Evolutionary conservation across 30 jellyfish, hydroid and myxozoan genomes (phyloP).

Genomic region (Aurelia sp.): DNA sequence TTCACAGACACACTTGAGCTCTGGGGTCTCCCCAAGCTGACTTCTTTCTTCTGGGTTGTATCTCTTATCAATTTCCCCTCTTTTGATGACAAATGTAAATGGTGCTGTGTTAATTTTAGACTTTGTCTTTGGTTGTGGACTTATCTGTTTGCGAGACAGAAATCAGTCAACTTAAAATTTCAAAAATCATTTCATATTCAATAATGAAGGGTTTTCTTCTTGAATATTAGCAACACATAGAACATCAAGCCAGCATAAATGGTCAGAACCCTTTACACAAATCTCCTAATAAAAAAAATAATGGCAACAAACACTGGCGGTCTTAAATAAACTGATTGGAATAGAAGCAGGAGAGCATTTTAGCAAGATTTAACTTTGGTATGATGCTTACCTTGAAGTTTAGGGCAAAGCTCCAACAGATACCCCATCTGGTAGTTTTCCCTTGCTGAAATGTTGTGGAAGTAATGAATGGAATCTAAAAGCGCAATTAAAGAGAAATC

Average conservation of each 20-base stretch:
- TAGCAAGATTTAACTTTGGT: too few species aligned
- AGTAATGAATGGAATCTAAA: constrained; percentile 66
- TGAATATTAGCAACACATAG: too few species aligned
- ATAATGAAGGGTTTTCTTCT: too few species aligned
- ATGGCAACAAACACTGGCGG: too few species aligned
- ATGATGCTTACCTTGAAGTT: constrained; percentile 11
- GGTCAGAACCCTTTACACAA: too few species aligned
- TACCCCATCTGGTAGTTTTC: constrained; percentile 95
- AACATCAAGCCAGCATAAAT: too few species aligned
- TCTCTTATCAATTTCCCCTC: constrained; percentile 1
- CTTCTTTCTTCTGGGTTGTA: background rate
- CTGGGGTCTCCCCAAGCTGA: background rate
- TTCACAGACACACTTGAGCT: constrained; percentile 10
- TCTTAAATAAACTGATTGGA: too few species aligned
- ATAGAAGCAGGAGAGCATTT: too few species aligned
- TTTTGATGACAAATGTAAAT: constrained; percentile 23
- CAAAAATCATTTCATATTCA: too few species aligned
- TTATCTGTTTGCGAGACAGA: too few species aligned
- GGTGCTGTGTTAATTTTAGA: constrained; percentile 25
- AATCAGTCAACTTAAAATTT: too few species aligned
- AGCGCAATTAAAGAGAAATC: background rate
- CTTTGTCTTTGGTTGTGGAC: background rate
- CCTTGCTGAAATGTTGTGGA: constrained; percentile 92
- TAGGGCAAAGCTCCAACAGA: constrained; percentile 84
- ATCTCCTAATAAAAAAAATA: too few species aligned